Conservation (phyloP, 2,797 vertebrate species). For the Dendrocincla tyrannina region DNA sequence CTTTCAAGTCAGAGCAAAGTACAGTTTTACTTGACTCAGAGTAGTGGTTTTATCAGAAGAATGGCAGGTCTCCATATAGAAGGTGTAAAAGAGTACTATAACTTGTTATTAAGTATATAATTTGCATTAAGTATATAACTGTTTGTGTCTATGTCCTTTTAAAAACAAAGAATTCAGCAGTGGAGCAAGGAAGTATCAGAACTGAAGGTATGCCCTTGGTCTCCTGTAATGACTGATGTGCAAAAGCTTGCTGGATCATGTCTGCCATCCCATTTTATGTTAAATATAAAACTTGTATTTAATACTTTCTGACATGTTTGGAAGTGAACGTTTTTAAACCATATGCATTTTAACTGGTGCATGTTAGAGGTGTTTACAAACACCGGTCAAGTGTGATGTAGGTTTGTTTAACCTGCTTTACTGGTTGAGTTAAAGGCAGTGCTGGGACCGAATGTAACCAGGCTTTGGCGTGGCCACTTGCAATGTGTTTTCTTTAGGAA, state of each 20-base stretch:
- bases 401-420: constrained; percentile 44
- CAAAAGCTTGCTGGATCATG: not conserved
- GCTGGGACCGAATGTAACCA: constrained; percentile 33
- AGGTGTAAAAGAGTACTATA: not conserved
- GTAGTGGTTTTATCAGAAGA: not conserved
- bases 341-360: not conserved
- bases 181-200: not conserved
- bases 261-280: not conserved
- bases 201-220: not conserved
- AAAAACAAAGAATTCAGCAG: not conserved
- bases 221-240: not conserved
- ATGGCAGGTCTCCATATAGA: not conserved
- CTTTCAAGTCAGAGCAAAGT: not conserved
- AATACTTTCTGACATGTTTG: constrained; percentile 30
- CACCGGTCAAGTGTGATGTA: not conserved
- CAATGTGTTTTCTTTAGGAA: not conserved
- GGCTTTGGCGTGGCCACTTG: not conserved
- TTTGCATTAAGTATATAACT: not conserved
- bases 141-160: not conserved
- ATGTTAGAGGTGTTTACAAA: constrained; percentile 31
- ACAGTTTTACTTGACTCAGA: not conserved
- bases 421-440: not conserved
- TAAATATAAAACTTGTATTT: not conserved
- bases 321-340: constrained; percentile 1
- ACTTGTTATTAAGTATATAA: not conserved